Evolutionary conservation across 2,888 invertebrate genomes (phyloP).

Genomic region (Calameuta filiformis): DNA sequence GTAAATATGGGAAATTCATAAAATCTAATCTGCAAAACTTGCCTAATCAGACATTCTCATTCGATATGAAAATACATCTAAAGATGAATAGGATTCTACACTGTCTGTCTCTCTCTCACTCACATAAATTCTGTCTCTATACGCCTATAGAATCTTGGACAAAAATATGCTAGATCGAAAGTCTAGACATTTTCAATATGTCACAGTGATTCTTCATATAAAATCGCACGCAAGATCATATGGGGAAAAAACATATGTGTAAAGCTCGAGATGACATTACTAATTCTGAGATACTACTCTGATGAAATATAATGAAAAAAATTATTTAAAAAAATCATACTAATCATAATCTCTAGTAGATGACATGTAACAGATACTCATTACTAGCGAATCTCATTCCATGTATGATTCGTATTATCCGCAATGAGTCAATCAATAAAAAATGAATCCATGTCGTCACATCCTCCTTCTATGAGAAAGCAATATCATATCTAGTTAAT

Average conservation of each 20-base stretch:
- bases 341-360: background rate
- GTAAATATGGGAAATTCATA: background rate
- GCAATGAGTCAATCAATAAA: background rate
- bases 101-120: slow-evolving; percentile 28
- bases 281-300: too few relatives aligned
- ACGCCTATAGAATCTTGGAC: background rate
- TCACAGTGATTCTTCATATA: background rate
- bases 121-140: slow-evolving; percentile 18
- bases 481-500: background rate
- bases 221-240: too few relatives aligned
- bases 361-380: background rate
- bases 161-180: background rate
- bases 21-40: background rate
- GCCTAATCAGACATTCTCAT: slow-evolving; percentile 23
- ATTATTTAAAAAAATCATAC: background rate
- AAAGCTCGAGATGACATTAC: too few relatives aligned
- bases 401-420: background rate
- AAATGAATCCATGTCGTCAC: background rate
- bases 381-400: background rate
- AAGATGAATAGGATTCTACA: background rate
- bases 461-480: background rate
- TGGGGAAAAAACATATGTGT: too few relatives aligned
- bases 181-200: background rate
- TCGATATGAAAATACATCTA: slow-evolving; percentile 6
- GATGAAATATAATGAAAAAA: background rate